Conservation (phyloP, 2,888 invertebrate genomes). For the Sminthurinus aureus region DNA sequence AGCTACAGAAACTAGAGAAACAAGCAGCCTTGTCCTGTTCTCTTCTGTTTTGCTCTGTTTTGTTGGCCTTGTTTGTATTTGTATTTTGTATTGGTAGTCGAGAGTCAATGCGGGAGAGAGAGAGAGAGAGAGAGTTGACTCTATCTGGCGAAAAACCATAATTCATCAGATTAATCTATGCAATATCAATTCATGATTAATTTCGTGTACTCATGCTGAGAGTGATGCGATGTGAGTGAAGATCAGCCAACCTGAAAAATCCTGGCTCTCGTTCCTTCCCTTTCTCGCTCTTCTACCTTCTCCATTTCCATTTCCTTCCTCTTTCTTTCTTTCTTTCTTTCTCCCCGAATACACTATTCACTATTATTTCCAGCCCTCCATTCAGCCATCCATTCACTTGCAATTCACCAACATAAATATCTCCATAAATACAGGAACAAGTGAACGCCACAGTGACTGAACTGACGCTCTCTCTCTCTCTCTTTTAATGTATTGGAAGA, state of each 20-base stretch:
- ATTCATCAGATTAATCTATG: slow-evolving; percentile 44
- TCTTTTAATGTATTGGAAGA: background rate
- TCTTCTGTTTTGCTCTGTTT: background rate
- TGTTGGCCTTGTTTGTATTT: background rate
- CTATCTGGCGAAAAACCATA: slow-evolving; percentile 37
- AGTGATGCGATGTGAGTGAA: slow-evolving; percentile 52
- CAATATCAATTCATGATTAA: slow-evolving; percentile 55
- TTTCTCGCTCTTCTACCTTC: slow-evolving; percentile 12
- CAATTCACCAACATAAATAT: slow-evolving; percentile 49
- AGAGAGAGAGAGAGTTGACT: background rate
- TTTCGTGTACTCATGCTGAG: slow-evolving; percentile 47
- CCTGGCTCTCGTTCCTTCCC: slow-evolving; percentile 35
- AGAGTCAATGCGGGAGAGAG: background rate
- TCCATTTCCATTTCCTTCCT: slow-evolving; percentile 42
- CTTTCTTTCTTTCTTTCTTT: background rate
- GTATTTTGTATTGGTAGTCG: background rate
- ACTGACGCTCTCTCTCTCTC: slow-evolving; percentile 20
- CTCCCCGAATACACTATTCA: slow-evolving; percentile 10
- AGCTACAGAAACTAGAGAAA: too few species aligned
- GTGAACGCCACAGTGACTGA: background rate
- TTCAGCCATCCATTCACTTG: slow-evolving; percentile 36
- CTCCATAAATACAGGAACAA: slow-evolving; percentile 36
- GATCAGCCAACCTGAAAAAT: slow-evolving; percentile 60
- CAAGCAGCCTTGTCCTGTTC: slow-evolving; percentile 2
- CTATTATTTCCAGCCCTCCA: slow-evolving; percentile 32